Base-by-base conservation (phyloP, 2,888 invertebrate genomes). In the Criorhina ranunculi region DNA sequence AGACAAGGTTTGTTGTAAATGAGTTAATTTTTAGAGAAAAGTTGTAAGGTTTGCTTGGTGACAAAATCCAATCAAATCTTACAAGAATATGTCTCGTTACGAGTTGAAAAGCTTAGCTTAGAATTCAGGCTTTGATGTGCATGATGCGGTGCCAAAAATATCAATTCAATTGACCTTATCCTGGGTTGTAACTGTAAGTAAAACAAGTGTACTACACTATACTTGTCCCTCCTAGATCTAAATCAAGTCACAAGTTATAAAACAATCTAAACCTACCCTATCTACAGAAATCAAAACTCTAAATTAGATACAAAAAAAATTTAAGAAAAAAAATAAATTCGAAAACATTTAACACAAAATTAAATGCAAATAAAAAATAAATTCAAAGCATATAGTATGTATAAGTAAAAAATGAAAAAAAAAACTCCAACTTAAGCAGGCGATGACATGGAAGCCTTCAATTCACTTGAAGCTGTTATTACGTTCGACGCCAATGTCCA, bases 371-470 rank as follows among this genome's bases (percentile, higher is more conserved):
- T 1, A 12, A 62, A 64, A 19, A 70, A 60, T 29, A 15, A 66
- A 55, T 57, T 76, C 24, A 67, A 79, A 73, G 37, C 49, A 75
- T 17, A 62, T 12, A 24, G 24, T 4, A 80, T 29, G 40, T 51
- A 51, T 51, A 17, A 33, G 5, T 24, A 60, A 60, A 24, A 35
- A 12, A 31, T 37, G 12, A 49, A 8, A 31, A 62, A 79, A 79
- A 79, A 85, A 85, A 85, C 85, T 85, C 85, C 85, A 85, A 85
- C 69, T 31, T 44, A 57, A 72, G 66, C 44, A 59, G 42, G 40
- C 42, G 33, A 44, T 64, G 62, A 80, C 44, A 60, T 51, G 17
- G 73, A 75, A 73, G 60, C 15, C 24, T 33, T 33, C 42, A 42
- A 44, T 59, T 67, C 62, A 46, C 42, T 11, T 57, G 51, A 53